These are phyloP conservation scores for Oxyruncus cristatus DNA, from an alignment of 2,113 vertebrate genomes.

Conservation along the genomic window DNA sequence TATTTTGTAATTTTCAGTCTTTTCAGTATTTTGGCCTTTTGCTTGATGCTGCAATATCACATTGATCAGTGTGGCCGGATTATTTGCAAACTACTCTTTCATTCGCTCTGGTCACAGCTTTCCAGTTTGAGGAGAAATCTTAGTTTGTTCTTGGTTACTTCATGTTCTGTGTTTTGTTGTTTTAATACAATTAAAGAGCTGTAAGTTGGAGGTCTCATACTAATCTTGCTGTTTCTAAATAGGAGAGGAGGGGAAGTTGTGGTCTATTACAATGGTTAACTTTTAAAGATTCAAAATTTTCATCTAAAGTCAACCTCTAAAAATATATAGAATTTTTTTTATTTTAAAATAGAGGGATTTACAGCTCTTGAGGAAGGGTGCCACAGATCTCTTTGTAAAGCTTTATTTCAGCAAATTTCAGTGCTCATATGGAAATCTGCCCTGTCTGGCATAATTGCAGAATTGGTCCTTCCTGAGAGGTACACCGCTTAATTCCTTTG, in stretches of 20 bases:
- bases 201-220: background rate
- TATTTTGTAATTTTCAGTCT: background rate
- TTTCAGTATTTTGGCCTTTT: background rate
- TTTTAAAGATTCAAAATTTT: background rate
- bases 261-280: background rate
- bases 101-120: background rate
- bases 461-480: background rate
- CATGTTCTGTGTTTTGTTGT: background rate
- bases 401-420: background rate
- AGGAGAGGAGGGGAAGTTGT: no score
- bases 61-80: background rate
- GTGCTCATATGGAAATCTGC: no score
- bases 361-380: background rate
- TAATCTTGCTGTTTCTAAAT: background rate
- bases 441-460: background rate
- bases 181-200: background rate
- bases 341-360: background rate
- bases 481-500: background rate
- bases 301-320: background rate
- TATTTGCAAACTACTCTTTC: background rate
- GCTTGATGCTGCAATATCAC: background rate
- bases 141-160: background rate
- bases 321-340: background rate
- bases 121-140: background rate
- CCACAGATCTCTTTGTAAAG: background rate